phyloP scores from a whole-genome alignment of 37 sponge, comb jelly and placozoan genomes.

The Halichondria panicea region DNA sequence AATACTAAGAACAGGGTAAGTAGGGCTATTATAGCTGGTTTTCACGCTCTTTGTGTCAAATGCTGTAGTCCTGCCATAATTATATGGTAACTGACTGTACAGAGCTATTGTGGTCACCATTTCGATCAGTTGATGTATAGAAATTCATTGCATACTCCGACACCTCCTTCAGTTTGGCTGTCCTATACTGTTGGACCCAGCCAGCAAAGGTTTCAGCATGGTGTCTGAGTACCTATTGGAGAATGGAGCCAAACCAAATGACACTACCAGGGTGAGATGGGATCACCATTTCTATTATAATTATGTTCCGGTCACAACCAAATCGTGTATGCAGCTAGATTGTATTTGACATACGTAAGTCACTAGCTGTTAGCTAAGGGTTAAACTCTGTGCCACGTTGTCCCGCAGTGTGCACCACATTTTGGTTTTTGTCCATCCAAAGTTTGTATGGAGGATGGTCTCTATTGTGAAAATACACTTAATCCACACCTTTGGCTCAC shows the following conservation, averaged over 20 bases:
- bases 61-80: neutral
- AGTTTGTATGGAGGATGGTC: too few species aligned
- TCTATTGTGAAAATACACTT: too few species aligned
- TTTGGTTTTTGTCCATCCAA: too few species aligned
- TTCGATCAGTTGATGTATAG: neutral
- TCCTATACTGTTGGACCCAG: conserved; percentile 5
- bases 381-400: neutral
- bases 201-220: conserved; percentile 32
- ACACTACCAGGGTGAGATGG: neutral
- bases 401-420: too few species aligned
- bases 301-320: neutral
- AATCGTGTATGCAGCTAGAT: neutral
- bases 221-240: conserved; percentile 18
- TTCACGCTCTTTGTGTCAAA: neutral
- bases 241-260: conserved; percentile 27
- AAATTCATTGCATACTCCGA: neutral
- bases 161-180: conserved; percentile 5
- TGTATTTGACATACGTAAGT: neutral
- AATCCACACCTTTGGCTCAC: too few species aligned
- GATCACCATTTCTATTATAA: neutral
- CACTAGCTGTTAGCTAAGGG: neutral
- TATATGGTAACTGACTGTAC: neutral
- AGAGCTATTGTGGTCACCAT: neutral
- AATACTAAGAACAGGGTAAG: conserved; percentile 7
- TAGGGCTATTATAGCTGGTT: neutral